Evolutionary conservation across 2,797 vertebrate genomes (phyloP).

Genomic region (Zenarchopterus dispar): DNA sequence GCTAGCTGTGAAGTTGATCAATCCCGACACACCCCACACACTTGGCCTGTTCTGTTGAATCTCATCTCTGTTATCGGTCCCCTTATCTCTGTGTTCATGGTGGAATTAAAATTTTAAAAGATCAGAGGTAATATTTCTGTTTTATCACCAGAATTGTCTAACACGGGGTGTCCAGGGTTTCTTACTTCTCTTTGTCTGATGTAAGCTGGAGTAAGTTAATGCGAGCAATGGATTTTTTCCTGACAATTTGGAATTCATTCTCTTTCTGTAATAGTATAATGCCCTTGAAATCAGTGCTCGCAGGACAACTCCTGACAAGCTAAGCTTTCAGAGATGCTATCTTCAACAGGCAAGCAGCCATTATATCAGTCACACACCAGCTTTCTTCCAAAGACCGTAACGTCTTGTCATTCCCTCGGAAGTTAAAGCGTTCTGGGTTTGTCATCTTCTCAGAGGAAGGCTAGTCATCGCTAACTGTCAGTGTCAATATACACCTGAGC

Average conservation of each 20-base stretch:
- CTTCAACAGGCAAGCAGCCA: constrained; percentile 64
- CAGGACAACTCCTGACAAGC: constrained; percentile 49
- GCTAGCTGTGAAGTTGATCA: too few relatives aligned
- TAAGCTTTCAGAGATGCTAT: constrained; percentile 56
- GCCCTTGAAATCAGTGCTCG: constrained; percentile 49
- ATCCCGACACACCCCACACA: too few relatives aligned
- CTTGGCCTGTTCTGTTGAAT: neutral
- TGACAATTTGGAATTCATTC: constrained; percentile 12
- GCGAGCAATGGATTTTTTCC: constrained; percentile 2
- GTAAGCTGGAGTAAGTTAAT: constrained; percentile 5
- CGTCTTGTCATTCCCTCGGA: constrained; percentile 72
- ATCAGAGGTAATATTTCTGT: too few relatives aligned
- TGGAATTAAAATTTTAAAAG: neutral
- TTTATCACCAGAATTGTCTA: too few relatives aligned
- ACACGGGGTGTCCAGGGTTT: neutral
- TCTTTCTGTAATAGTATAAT: constrained; percentile 21
- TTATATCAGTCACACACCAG: constrained; percentile 76
- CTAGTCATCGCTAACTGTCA: constrained; percentile 81
- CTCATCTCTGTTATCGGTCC: neutral
- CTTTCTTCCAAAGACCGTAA: constrained; percentile 70
- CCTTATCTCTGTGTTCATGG: neutral
- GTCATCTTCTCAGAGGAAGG: constrained; percentile 76
- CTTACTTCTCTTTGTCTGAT: constrained; percentile 8
- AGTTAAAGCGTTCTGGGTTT: constrained; percentile 75
- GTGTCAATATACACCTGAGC: constrained; percentile 80